Conservation (phyloP, 2,797 vertebrate genomes). For the Cossypha heuglini region DNA sequence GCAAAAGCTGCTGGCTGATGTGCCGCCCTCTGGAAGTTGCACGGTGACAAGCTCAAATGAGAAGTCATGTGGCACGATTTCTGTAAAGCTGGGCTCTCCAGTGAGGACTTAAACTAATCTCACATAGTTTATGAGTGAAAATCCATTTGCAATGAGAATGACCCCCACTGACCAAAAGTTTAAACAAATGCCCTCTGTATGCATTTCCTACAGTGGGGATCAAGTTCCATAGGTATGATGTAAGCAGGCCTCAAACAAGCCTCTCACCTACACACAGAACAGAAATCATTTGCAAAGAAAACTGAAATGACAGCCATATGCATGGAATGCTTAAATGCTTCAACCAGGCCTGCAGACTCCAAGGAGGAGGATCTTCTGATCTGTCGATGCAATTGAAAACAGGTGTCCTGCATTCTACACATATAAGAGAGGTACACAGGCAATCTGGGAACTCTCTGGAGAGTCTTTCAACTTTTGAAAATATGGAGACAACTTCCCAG, state of each 20-base stretch:
- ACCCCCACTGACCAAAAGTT: conserved; percentile 69
- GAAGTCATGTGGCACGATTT: conserved; percentile 59
- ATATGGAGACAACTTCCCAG: conserved; percentile 65
- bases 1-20: background rate
- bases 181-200: conserved; percentile 62
- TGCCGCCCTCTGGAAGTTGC: conserved; percentile 53
- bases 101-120: conserved; percentile 71
- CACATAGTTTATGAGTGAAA: conserved; percentile 73
- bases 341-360: conserved; percentile 1
- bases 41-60: background rate
- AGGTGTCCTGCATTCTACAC: conserved; percentile 63
- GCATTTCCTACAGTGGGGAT: conserved; percentile 67
- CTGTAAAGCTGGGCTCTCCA: conserved; percentile 50
- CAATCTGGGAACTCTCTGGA: conserved; percentile 65
- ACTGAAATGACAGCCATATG: conserved; percentile 72
- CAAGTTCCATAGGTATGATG: conserved; percentile 76
- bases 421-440: conserved; percentile 73
- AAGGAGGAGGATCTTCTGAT: conserved; percentile 69
- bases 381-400: conserved; percentile 78
- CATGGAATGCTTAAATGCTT: conserved; percentile 53
- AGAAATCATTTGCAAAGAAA: conserved; percentile 74
- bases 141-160: conserved; percentile 74
- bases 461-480: conserved; percentile 70
- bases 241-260: conserved; percentile 66
- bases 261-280: conserved; percentile 64